These are phyloP conservation scores for Oreortyx pictus DNA, from an alignment of 2,797 vertebrate genomes.

Conservation along the genomic window DNA sequence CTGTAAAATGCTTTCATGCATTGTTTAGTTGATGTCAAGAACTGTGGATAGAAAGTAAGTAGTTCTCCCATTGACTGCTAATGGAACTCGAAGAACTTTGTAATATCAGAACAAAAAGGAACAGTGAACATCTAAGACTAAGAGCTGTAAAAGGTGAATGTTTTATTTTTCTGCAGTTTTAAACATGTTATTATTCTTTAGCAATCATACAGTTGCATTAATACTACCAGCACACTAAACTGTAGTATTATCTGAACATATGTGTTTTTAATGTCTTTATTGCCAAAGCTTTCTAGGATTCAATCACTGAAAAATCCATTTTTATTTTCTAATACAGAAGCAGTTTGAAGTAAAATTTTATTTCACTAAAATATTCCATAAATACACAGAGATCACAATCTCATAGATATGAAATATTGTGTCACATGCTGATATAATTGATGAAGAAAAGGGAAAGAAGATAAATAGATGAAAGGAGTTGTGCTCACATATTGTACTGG, in stretches of 20 bases:
- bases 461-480: background rate
- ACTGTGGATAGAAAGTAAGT: background rate
- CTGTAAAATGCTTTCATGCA: conserved; percentile 3
- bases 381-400: background rate
- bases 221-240: background rate
- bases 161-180: background rate
- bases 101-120: background rate
- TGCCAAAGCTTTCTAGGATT: background rate
- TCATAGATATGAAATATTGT: background rate
- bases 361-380: background rate
- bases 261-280: background rate
- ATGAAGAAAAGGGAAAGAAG: background rate
- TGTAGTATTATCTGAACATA: background rate
- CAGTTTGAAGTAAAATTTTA: background rate
- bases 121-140: background rate
- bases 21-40: conserved; percentile 53
- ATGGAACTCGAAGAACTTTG: background rate
- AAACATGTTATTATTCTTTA: background rate
- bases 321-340: background rate
- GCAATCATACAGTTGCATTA: background rate
- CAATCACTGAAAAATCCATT: background rate
- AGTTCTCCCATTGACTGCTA: conserved; percentile 15
- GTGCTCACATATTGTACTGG: background rate
- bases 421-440: background rate
- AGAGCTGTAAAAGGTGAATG: background rate